These are phyloP conservation scores for Pentalonia nigronervosa DNA, from an alignment of 1,140 invertebrate genomes.

Conservation along the genomic window DNA sequence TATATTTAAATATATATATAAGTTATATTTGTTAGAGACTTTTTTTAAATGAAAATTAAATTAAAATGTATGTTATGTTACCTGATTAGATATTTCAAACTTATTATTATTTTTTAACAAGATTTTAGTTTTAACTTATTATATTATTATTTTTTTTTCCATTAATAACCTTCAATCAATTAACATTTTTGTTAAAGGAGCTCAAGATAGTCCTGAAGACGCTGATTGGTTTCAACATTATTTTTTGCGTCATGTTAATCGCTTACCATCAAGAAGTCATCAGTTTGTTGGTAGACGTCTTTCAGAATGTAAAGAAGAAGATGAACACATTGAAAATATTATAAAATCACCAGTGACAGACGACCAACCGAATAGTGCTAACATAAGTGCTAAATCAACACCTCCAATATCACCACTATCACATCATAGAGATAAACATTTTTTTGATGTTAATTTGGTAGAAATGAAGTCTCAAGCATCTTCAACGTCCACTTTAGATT, in stretches of 20 bases:
- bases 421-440: conserved; percentile 78
- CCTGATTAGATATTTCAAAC: neutral
- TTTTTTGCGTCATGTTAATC: conserved; percentile 75
- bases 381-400: conserved; percentile 57
- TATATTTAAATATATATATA: neutral
- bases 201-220: conserved; percentile 70
- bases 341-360: conserved; percentile 59
- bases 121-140: neutral
- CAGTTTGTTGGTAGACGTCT: conserved; percentile 68
- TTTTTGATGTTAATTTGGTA: conserved; percentile 81
- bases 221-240: conserved; percentile 77
- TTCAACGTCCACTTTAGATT: conserved; percentile 71
- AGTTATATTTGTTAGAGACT: neutral
- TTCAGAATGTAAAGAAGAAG: conserved; percentile 82
- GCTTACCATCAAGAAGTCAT: conserved; percentile 67
- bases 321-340: conserved; percentile 76
- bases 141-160: neutral
- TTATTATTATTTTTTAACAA: neutral
- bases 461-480: conserved; percentile 79
- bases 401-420: conserved; percentile 62
- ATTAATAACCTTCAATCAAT: neutral
- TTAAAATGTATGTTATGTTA: neutral
- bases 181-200: conserved; percentile 60
- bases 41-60: neutral
- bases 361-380: conserved; percentile 44